These are phyloP conservation scores for Pelagia noctiluca DNA, from an alignment of 30 jellyfish, hydroid and myxozoan species.

Conservation along the genomic window DNA sequence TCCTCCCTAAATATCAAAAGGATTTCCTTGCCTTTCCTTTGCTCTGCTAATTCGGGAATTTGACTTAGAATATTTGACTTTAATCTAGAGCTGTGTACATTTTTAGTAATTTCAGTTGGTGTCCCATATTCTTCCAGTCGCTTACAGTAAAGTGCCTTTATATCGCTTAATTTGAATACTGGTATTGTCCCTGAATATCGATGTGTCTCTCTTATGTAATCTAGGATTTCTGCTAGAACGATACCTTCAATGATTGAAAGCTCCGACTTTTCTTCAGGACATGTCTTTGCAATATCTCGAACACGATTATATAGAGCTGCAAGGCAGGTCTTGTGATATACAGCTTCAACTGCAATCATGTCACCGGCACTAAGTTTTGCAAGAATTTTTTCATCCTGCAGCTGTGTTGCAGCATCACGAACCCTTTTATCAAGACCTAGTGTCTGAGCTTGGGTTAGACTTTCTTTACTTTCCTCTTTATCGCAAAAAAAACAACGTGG, in stretches of 20 bases:
- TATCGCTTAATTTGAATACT: neutral
- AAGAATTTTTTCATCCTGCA: neutral
- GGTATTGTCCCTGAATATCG: neutral
- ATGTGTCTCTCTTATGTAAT: neutral
- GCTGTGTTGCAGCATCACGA: slow-evolving; percentile 12
- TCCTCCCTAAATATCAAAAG: too few species aligned
- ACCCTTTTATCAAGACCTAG: slow-evolving; percentile 18
- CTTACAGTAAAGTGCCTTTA: neutral
- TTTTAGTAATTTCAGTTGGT: too few species aligned
- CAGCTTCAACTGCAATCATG: slow-evolving; percentile 22
- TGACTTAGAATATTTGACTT: too few species aligned
- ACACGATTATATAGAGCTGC: slow-evolving; percentile 12
- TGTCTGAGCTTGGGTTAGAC: slow-evolving; percentile 22
- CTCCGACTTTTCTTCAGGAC: neutral
- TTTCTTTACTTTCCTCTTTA: neutral
- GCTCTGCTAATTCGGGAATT: too few species aligned
- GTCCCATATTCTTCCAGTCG: too few species aligned
- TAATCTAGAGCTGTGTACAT: too few species aligned
- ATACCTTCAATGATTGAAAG: slow-evolving; percentile 8
- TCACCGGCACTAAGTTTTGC: slow-evolving; percentile 24
- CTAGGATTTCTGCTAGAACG: slow-evolving; percentile 15
- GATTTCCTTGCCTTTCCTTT: too few species aligned
- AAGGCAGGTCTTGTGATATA: slow-evolving; percentile 6
- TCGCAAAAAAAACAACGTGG: neutral
- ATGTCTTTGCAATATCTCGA: neutral